Conservation (phyloP, 2,797 vertebrate genomes). For the Pseudotriccus pelzelni region DNA sequence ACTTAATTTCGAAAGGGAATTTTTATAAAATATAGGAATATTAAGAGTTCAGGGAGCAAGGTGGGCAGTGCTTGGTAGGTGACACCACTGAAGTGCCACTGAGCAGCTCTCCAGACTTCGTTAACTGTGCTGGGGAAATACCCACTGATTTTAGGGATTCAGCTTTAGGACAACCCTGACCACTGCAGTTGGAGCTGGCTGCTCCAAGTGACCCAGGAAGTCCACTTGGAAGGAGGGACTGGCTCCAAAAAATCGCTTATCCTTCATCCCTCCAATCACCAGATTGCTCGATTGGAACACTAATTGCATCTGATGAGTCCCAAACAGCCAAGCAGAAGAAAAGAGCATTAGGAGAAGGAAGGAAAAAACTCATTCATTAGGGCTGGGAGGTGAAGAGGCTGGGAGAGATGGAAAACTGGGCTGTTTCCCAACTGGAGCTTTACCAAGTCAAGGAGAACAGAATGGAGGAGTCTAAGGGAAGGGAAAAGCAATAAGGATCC, state of each 20-base stretch:
- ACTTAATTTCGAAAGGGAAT: background rate
- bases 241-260: background rate
- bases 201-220: background rate
- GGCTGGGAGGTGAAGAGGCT: slow-evolving; percentile 33
- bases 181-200: background rate
- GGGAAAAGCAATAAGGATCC: background rate
- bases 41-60: rapidly evolving
- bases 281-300: background rate
- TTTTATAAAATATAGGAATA: background rate
- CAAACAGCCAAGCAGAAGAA: background rate
- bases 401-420: slow-evolving; percentile 52
- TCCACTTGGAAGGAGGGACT: background rate
- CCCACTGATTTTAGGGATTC: background rate
- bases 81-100: rapidly evolving
- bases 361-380: slow-evolving; percentile 40
- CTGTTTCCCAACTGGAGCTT: slow-evolving; percentile 45
- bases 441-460: slow-evolving; percentile 50
- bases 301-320: slow-evolving; percentile 23
- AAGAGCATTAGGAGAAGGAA: slow-evolving; percentile 31
- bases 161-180: background rate
- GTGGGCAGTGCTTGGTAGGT: background rate
- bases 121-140: background rate
- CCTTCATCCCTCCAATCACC: background rate
- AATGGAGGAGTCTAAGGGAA: background rate
- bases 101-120: background rate